Base-by-base conservation (phyloP, 1,140 invertebrate species). In the Apis florea region DNA sequence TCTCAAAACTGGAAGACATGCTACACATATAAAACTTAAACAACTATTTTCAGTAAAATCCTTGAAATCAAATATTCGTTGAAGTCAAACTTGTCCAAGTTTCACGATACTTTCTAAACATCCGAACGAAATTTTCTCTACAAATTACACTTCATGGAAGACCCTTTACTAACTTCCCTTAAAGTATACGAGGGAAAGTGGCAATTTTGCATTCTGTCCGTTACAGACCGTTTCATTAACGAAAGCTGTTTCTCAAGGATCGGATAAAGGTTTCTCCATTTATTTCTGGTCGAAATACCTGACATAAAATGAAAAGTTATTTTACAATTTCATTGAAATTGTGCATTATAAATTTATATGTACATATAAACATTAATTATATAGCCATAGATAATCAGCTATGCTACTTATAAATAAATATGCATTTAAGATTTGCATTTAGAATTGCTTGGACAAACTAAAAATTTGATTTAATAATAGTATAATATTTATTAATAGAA, bases 171-270 rank as follows among this genome's bases (percentile, higher is more conserved):
- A 40, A 40, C 31, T 40, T 40, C 31, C 31, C 31, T 5, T 40
- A 40, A 40, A 40, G 19, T 9, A 24, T 31, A 4, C 6, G 56
- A 49, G 51, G 58, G 67, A 71, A 79, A 71, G 31, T 47, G 69
- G 59, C 66, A 26, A 79, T 79, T 71, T 53, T 71, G 56, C 54
- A 79, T 71, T 79, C 54, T 61, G 70, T 47, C 70, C 54, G 56
- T 59, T 24, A 56, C 56, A 24, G 70, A 24, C 58, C 40, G 69
- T 63, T 79, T 79, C 68, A 72, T 79, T 79, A 64, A 31, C 67
- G 51, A 63, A 53, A 64, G 19, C 31, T 17, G 59, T 73, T 53
- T 19, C 51, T 75, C 40, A 70, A 69, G 64, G 66, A 59, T 53
- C 63, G 40, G 10, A 12, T 47, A 31, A 67, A 81, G 24, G 51